Conservation (phyloP, 2,888 invertebrate genomes). For the Noctua janthina region DNA sequence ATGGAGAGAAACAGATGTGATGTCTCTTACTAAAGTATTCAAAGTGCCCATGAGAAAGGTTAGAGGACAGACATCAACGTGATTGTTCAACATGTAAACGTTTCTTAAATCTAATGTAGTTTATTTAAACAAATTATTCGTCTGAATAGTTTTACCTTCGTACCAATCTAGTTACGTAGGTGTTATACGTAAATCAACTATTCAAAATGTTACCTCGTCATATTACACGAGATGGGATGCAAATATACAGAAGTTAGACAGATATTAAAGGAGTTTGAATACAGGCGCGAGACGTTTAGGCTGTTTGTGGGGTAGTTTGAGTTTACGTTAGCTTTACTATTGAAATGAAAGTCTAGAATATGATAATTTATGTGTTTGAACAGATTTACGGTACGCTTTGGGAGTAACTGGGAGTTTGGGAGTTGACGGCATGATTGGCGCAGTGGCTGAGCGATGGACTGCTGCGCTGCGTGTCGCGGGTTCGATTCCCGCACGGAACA, state of each 20-base stretch:
- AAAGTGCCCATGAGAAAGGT: background rate
- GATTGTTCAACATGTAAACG: background rate
- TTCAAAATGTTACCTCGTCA: conserved; percentile 3
- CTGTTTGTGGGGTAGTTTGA: conserved; percentile 26
- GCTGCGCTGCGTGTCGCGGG: too few species aligned
- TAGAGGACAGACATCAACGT: too few species aligned
- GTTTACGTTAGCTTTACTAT: background rate
- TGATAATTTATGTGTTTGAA: background rate
- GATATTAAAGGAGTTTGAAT: conserved; percentile 30
- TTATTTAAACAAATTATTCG: background rate
- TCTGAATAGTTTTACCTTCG: background rate
- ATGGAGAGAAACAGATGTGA: background rate
- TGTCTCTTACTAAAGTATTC: background rate
- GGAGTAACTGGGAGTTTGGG: too few species aligned
- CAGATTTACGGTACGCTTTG: too few species aligned
- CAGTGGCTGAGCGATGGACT: too few species aligned
- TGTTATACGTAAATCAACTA: conserved; percentile 23
- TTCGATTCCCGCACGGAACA: too few species aligned
- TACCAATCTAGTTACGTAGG: background rate
- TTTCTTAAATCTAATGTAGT: background rate
- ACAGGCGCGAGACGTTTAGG: conserved; percentile 2
- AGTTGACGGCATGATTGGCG: too few species aligned
- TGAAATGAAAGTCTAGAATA: background rate
- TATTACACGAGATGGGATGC: conserved; percentile 5
- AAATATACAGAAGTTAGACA: conserved; percentile 46